Evolutionary conservation across 1,140 invertebrate genomes (phyloP), one percentile per base, ranked within the genome.

Genomic region (Drosophila kohkoa): DNA sequence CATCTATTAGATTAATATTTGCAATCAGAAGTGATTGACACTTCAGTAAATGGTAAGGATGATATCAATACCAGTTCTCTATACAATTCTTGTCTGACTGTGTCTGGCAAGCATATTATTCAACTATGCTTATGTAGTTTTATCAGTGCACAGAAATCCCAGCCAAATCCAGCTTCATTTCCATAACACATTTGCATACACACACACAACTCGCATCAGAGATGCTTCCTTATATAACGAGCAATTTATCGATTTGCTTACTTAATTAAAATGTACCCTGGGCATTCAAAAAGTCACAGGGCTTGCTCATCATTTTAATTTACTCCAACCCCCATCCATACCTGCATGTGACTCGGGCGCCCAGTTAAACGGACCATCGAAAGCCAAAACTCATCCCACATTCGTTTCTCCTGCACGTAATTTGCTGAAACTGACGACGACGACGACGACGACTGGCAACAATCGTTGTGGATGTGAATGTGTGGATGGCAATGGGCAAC

Each of bases 201-300:
- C 10, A 51, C 20, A 13, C 11, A 45, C 20, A 3, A 25, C 20
- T 10, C 20, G 11, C n/a, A 32, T 13, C 15, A 35, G n/a, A 25
- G 38, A 20, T 57, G 4, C 16, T 57, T n/a, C 35, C 15, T 41
- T 38, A 48, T 45, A n/a, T 68, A 32, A 30, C 38, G 11, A 11
- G 15, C 16, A 65, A 58, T 66, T 71, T 48, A 72, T 75, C 79
- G 73, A 81, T 57, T 77, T 58, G 60, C 76, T 55, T 32, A 55
- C 67, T 55, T 71, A 79, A 77, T 81, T 71, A 81, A 81, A 81
- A 64, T 68, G 68, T 68, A 64, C 43, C 38, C 54, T 41, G 59
- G 51, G 63, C 79, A 65, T 75, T 77, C 79, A 77, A 75, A 77
- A 77, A 81, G 79, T 73, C 79, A 81, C 49, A 62, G 51, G 35